Base-by-base conservation (phyloP, 1,140 invertebrate genomes). In the Orius laevigatus region DNA sequence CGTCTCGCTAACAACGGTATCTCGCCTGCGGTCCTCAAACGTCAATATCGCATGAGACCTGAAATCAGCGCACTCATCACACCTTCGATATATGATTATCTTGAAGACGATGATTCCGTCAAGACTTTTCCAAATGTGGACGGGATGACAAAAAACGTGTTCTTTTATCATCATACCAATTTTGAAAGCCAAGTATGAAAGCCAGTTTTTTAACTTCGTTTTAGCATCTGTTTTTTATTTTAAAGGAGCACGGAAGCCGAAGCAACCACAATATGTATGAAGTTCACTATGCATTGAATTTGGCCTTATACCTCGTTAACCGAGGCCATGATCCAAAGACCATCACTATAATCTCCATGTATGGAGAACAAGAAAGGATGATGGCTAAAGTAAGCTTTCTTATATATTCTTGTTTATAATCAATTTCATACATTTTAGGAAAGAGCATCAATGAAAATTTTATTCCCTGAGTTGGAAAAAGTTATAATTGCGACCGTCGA, bases 401-500 rank as follows among this genome's bases (percentile, higher is more conserved):
- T n/a, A n/a, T n/a, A n/a, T n/a, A n/a, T 25, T 25, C 25, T 8
- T 25, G 25, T 25, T 8, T 4, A 14, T 44, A 18, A 4, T 50
- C 12, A 46, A 19, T 39, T 43, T 16, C 18, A 48, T 52, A 40
- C 44, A 34, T 50, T 46, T 32, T 16, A 39, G 46, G 15, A 36
- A 18, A 25, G 49, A 15, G 31, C 11, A 11, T 12, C 25, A 5
- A 19, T 41, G 19, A 31, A 55, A 2, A 48, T 55, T 15, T 49
- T 4, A 25, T 25, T 4, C 25, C 25, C 25, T 4, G 25, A 25
- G 14, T 9, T 71, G 11, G 48, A 56, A 38, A 59, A 66, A n/a
- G 65, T 78, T 6, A 65, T 68, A 45, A 70, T 87, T 14, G 72
- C 73, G 33, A 73, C 75, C 4, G 74, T 90, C 1, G 87, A 91